Evolutionary conservation across 1,140 invertebrate genomes (phyloP), one percentile per base, ranked within the genome.

Genomic region (Plutomurus gul): DNA sequence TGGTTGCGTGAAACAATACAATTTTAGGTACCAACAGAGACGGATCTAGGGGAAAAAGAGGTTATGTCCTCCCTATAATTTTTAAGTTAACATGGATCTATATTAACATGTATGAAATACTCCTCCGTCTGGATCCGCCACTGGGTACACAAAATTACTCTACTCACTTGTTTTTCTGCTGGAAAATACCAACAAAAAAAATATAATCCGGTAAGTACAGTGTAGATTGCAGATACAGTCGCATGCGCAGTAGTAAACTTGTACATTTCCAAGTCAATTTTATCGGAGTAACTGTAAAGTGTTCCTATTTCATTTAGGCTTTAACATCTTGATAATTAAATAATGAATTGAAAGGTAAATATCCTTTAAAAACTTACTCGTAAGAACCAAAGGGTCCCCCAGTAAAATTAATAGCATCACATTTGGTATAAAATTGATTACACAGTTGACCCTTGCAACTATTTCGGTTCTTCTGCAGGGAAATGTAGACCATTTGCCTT

Each of bases 131-230:
- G n/a, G n/a, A n/a, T n/a, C n/a, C n/a, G n/a, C n/a, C n/a, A n/a
- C n/a, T n/a, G n/a, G n/a, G n/a, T n/a, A n/a, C n/a, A n/a, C n/a
- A n/a, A n/a, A n/a, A n/a, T n/a, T n/a, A n/a, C n/a, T n/a, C n/a
- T n/a, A n/a, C n/a, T 43, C n/a, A 72, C 39, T 22, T 72, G 70
- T 27, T 72, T 72, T 72, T 72, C 70, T 1, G 70, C 70, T 8
- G 70, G 70, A 20, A 40, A 40, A 43, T 72, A 72, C 70, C 70
- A 72, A 25, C 70, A 72, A 25, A 20, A 40, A 40, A 72, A 72
- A 10, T 72, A 43, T 6, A 72, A 4, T 22, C 70, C 70, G 3
- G 70, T 40, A 11, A 72, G 18, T 10, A 72, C 3, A 4, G 70
- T 72, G 11, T 25, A 72, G 4, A 72, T 13, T 7, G 56, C 30